A percentile compares a stretch with the other conserved stretches of the same genome.
phyloP scores from a whole-genome alignment of 2,113 vertebrate species.

The Macquaria australasica region DNA sequence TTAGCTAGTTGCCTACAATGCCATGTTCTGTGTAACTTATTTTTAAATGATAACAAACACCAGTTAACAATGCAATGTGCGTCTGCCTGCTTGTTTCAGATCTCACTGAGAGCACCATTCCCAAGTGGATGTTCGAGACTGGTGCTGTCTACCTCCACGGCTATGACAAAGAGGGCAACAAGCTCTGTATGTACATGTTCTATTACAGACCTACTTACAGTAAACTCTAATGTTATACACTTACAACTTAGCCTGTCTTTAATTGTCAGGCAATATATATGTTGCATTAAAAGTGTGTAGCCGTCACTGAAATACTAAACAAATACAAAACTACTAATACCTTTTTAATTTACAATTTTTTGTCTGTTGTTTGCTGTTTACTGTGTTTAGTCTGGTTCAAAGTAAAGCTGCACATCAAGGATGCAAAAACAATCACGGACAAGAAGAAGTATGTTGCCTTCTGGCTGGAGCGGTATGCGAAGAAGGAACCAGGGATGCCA shows the following conservation, averaged over 20 bases:
- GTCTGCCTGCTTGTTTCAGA: slow-evolving; percentile 83
- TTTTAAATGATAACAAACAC: not conserved
- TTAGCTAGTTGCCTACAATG: not conserved
- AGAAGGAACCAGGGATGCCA: slow-evolving; percentile 94
- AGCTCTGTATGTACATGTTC: slow-evolving; percentile 89
- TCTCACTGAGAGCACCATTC: slow-evolving; percentile 91
- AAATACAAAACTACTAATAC: not conserved
- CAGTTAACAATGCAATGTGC: not conserved
- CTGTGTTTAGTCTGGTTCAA: slow-evolving; percentile 92
- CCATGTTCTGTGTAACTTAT: not conserved
- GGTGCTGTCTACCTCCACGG: slow-evolving; percentile 94
- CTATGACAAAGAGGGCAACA: slow-evolving; percentile 98
- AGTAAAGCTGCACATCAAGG: slow-evolving; percentile 92
- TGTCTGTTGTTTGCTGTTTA: not conserved
- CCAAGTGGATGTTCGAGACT: slow-evolving; percentile 92
- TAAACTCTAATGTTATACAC: not conserved
- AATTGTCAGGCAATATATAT: not conserved
- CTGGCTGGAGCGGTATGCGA: slow-evolving; percentile 96
- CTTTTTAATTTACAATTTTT: no score
- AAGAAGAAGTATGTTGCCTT: slow-evolving; percentile 97
- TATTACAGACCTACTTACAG: not conserved
- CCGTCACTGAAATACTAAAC: not conserved
- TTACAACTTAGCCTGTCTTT: not conserved
- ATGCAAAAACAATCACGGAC: slow-evolving; percentile 89
- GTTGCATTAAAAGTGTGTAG: not conserved